Percentiles rank a stretch among this genome's conserved stretches.
phyloP scores from a whole-genome alignment of 2,888 invertebrate species.

The Julus scanicus region DNA sequence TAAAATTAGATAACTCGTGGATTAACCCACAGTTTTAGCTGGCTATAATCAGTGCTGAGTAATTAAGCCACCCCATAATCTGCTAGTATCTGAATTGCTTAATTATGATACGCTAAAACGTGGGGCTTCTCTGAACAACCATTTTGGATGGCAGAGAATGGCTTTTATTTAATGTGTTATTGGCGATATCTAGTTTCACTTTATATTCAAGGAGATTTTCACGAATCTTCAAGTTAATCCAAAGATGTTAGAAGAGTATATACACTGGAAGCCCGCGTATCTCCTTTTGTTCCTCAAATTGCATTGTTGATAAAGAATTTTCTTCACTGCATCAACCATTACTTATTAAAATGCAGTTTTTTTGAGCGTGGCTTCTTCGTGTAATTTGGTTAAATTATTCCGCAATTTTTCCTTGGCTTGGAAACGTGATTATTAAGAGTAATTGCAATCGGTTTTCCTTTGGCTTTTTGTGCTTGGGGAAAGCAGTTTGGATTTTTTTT shows the following conservation, averaged over 20 bases:
- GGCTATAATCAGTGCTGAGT: background rate
- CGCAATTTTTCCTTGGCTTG: background rate
- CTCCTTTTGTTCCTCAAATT: background rate
- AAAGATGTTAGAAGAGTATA: background rate
- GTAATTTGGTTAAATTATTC: background rate
- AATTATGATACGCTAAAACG: background rate
- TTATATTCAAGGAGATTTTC: conserved; percentile 23
- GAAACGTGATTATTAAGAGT: background rate
- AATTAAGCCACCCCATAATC: conserved; percentile 16
- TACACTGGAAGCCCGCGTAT: background rate
- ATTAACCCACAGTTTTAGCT: conserved; percentile 18
- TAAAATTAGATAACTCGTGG: background rate
- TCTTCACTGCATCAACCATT: background rate
- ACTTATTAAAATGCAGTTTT: conserved; percentile 6
- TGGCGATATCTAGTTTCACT: conserved; percentile 39
- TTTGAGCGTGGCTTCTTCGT: conserved; percentile 3
- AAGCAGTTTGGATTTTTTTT: background rate
- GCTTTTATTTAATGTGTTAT: background rate
- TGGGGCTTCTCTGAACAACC: background rate
- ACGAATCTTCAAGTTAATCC: background rate
- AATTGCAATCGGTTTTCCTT: background rate
- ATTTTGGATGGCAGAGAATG: conserved; percentile 4
- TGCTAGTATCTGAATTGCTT: background rate
- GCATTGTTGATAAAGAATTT: conserved; percentile 14
- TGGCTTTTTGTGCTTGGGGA: background rate